Evolutionary conservation across 2,797 vertebrate genomes (phyloP).

Genomic region (Phataginus tetradactyla): DNA sequence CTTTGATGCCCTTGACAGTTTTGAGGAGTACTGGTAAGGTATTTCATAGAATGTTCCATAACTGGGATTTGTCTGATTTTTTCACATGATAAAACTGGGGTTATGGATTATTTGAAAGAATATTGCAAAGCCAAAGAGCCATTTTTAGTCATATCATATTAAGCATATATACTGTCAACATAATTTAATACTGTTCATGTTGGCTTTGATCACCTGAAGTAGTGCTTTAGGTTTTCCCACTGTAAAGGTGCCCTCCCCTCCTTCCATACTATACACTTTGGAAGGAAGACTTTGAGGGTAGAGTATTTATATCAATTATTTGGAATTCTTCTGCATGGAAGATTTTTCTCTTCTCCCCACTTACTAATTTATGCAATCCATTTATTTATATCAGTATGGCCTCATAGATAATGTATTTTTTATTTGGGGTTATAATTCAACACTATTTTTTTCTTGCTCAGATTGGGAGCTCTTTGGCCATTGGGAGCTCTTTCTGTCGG

Average conservation of each 20-base stretch:
- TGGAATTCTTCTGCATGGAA: not conserved
- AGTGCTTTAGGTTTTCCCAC: not conserved
- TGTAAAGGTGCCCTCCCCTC: too few relatives aligned
- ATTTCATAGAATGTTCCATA: not conserved
- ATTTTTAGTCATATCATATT: not conserved
- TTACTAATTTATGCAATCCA: not conserved
- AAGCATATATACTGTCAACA: not conserved
- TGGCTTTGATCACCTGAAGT: not conserved
- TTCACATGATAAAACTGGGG: not conserved
- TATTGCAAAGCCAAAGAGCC: not conserved
- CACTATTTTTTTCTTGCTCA: not conserved
- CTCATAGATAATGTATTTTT: conserved; percentile 3
- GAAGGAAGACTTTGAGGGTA: not conserved
- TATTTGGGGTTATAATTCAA: not conserved
- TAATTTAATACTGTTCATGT: not conserved
- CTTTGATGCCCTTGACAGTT: not conserved
- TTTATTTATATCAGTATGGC: not conserved
- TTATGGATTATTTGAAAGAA: not conserved
- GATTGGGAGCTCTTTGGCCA: not conserved
- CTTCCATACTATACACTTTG: not conserved
- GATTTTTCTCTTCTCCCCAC: not conserved
- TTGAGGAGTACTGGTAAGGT: not conserved
- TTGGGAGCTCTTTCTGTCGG: not conserved
- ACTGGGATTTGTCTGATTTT: not conserved
- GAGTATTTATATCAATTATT: not conserved